phyloP scores from a whole-genome alignment of 1,140 invertebrate species.

The Chironomus striatipennis region DNA sequence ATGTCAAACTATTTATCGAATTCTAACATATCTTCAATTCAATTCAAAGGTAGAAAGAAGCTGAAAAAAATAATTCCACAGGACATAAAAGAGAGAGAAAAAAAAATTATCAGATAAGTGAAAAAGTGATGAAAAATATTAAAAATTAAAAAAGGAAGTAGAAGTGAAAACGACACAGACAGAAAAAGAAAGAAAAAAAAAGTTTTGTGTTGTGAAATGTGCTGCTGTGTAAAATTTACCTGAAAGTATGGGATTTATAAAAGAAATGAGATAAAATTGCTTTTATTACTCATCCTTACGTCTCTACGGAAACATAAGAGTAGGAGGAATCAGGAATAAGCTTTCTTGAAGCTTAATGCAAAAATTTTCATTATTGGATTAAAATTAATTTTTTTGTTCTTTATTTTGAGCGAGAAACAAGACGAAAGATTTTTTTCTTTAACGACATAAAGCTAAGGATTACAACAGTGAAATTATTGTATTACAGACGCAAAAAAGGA shows the following conservation, averaged over 20 bases:
- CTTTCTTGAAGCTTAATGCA: not conserved
- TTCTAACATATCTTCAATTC: too few relatives aligned
- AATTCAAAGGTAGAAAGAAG: too few relatives aligned
- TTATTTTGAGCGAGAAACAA: not conserved
- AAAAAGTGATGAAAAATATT: too few relatives aligned
- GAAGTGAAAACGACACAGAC: not conserved
- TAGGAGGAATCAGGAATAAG: too few relatives aligned
- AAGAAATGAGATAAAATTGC: not conserved
- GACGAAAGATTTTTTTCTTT: not conserved
- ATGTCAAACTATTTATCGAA: too few relatives aligned
- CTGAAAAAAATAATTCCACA: too few relatives aligned
- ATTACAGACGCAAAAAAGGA: not conserved
- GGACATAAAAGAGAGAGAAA: too few relatives aligned
- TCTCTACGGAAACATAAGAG: too few relatives aligned
- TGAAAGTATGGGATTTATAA: not conserved
- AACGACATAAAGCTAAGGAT: slow-evolving; percentile 12
- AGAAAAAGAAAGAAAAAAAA: not conserved
- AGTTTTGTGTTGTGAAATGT: not conserved
- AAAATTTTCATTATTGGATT: slow-evolving; percentile 14
- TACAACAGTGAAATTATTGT: slow-evolving; percentile 9
- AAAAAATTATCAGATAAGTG: too few relatives aligned
- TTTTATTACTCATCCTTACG: not conserved
- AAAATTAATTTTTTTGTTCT: slow-evolving; percentile 6
- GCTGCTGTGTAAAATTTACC: not conserved
- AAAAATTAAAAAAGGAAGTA: not conserved